Evolutionary conservation across 2,113 vertebrate species (phyloP).

Genomic region (Hippocampus guttulatus): DNA sequence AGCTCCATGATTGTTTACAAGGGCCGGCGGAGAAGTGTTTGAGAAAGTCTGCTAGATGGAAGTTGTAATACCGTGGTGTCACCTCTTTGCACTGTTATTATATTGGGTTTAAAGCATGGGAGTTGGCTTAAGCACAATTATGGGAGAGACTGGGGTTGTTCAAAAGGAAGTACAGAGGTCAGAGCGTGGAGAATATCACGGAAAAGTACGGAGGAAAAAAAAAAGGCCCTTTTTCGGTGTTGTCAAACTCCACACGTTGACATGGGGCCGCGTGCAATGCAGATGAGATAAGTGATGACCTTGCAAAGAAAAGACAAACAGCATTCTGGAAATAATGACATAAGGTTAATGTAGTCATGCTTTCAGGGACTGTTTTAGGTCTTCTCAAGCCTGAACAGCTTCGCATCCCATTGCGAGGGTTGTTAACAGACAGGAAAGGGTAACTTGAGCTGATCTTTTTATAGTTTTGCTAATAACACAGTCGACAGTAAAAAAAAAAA

Average conservation of each 20-base stretch:
- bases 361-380: conserved; percentile 25
- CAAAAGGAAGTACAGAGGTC: conserved; percentile 27
- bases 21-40: conserved; percentile 29
- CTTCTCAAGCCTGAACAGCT: conserved; percentile 26
- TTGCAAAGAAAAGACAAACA: conserved; percentile 54
- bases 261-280: conserved; percentile 47
- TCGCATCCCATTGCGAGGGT: conserved; percentile 23
- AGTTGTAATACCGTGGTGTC: conserved; percentile 21
- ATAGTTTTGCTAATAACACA: conserved; percentile 73
- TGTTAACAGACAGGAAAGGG: conserved; percentile 65
- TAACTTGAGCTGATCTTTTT: conserved; percentile 67
- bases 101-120: conserved; percentile 16
- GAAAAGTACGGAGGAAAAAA: conserved; percentile 25
- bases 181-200: conserved; percentile 30
- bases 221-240: conserved; percentile 46
- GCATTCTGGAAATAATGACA: conserved; percentile 59
- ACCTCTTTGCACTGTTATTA: conserved; percentile 14
- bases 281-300: conserved; percentile 46
- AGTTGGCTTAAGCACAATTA: conserved; percentile 11
- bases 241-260: conserved; percentile 50
- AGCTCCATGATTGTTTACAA: conserved; percentile 49
- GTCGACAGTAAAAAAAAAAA: conserved; percentile 69
- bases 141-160: conserved; percentile 6
- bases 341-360: conserved; percentile 30
- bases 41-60: conserved; percentile 28